phyloP scores from a whole-genome alignment of 2,888 invertebrate genomes.

The Odontocolon sp. region DNA sequence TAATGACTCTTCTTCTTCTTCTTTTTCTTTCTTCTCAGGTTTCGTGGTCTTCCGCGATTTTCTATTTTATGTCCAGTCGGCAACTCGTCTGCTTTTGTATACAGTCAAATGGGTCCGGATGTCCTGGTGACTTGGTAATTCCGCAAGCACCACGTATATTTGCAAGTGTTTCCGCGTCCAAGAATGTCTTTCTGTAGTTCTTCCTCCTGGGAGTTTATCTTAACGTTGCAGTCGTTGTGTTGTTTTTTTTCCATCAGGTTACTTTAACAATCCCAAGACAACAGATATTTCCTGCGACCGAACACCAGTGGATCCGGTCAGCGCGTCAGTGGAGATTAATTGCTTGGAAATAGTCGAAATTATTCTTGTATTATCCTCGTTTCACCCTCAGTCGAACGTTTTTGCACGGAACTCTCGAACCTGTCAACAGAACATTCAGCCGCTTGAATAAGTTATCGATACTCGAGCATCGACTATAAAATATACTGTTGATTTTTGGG shows the following conservation, averaged over 20 bases:
- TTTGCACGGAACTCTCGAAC: background rate
- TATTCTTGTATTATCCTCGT: background rate
- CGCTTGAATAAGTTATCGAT: background rate
- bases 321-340: conserved; percentile 1
- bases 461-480: too few species aligned
- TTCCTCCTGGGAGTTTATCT: conserved; percentile 4
- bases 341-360: background rate
- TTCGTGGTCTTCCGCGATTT: conserved; percentile 11
- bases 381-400: background rate
- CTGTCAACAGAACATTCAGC: conserved; percentile 49
- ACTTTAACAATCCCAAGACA: too few species aligned
- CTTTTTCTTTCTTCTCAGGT: background rate
- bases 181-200: conserved; percentile 17
- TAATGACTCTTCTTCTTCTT: background rate
- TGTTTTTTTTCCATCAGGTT: background rate
- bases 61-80: conserved; percentile 26
- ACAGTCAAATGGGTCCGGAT: background rate
- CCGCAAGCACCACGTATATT: background rate
- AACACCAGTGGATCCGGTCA: conserved; percentile 9
- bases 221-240: background rate
- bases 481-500: too few species aligned
- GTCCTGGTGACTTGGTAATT: background rate
- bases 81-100: background rate
- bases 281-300: too few species aligned
- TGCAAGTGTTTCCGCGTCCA: background rate